Evolutionary conservation across 1,140 invertebrate species (phyloP).

Genomic region (Lysiphlebus fabarum): DNA sequence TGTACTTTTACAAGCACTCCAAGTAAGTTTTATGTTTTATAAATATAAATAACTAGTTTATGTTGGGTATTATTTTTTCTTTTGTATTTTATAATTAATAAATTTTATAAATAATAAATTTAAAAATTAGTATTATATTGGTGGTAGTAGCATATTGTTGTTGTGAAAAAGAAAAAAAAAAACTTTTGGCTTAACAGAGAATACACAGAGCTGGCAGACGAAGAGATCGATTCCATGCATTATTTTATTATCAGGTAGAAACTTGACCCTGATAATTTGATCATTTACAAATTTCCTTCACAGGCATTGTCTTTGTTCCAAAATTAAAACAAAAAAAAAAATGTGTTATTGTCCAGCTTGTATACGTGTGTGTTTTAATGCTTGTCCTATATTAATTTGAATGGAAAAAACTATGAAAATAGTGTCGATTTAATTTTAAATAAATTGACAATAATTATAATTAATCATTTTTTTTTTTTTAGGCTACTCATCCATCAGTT

Average conservation of each 20-base stretch:
- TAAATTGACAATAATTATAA: neutral
- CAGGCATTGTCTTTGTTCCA: conserved; percentile 15
- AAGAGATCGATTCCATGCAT: conserved; percentile 25
- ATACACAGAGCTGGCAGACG: conserved; percentile 26
- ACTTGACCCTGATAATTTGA: conserved; percentile 1
- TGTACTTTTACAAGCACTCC: conserved; percentile 83
- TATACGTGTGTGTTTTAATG: conserved; percentile 1
- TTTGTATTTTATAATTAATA: neutral
- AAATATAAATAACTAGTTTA: neutral
- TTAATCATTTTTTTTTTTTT: conserved; percentile 40
- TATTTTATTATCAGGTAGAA: conserved; percentile 26
- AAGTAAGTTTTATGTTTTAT: conserved; percentile 49
- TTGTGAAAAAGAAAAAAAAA: too few species aligned
- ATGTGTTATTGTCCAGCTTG: neutral
- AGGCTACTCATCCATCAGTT: conserved; percentile 81
- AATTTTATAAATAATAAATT: neutral
- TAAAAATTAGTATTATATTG: too few species aligned
- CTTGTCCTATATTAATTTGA: conserved; percentile 6
- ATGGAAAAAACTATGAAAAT: neutral
- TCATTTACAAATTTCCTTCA: neutral
- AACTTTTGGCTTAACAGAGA: conserved; percentile 25
- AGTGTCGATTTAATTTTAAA: neutral
- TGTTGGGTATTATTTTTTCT: neutral
- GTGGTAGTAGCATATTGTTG: too few species aligned
- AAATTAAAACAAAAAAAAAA: too few species aligned